Evolutionary conservation across 2,888 invertebrate species (phyloP).

Genomic region (Cryptophagus acutangulus): DNA sequence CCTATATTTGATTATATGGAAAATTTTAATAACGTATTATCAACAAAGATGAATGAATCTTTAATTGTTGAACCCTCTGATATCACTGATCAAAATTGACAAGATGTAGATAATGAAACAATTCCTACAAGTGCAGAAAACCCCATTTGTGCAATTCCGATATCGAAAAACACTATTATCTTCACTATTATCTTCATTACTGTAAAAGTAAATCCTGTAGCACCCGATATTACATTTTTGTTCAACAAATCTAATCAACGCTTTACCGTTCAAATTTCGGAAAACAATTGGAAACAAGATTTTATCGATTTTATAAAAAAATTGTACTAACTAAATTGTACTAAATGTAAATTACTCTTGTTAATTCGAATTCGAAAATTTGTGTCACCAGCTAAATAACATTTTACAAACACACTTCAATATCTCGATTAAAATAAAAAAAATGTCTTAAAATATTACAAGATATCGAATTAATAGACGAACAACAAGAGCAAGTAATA

Average conservation of each 20-base stretch:
- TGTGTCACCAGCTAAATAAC: background rate
- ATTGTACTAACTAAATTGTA: background rate
- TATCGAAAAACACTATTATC: background rate
- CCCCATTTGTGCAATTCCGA: background rate
- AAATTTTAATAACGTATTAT: no score
- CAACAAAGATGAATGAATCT: no score
- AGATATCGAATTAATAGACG: conserved; percentile 8
- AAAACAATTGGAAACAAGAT: background rate
- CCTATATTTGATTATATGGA: no score
- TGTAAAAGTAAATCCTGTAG: background rate
- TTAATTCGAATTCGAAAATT: conserved; percentile 2
- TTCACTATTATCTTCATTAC: background rate
- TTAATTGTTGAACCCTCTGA: no score
- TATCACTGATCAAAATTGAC: no score
- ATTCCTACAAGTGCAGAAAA: background rate
- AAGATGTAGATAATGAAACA: no score
- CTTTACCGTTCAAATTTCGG: conserved; percentile 4
- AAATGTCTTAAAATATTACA: conserved; percentile 3
- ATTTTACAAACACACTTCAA: conserved; percentile 1
- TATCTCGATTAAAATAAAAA: conserved; percentile 1
- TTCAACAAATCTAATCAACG: conserved; percentile 2
- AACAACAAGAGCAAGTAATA: conserved; percentile 8
- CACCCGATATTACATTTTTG: background rate
- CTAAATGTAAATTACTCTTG: conserved; percentile 4
- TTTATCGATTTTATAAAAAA: conserved; percentile 4